phyloP scores from a whole-genome alignment of 2,888 invertebrate genomes.

The Lasioglossum lativentre region DNA sequence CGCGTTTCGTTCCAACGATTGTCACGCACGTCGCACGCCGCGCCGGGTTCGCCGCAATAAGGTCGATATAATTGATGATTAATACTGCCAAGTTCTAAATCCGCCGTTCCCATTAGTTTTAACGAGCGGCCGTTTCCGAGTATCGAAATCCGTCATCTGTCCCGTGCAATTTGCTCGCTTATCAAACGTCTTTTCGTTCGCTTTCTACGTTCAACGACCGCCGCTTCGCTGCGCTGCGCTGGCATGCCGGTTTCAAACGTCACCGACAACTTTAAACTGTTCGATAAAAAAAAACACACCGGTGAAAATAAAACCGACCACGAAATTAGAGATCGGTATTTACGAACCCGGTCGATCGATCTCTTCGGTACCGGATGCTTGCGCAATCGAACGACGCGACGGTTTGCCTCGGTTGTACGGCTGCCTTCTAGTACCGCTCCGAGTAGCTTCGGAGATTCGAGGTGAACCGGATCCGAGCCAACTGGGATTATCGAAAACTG shows the following conservation, averaged over 20 bases:
- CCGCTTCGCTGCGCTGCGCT: neutral
- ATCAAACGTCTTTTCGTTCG: constrained; percentile 55
- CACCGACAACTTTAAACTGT: neutral
- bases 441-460: constrained; percentile 35
- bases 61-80: constrained; percentile 70
- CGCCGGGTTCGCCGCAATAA: constrained; percentile 52
- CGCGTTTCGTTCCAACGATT: constrained; percentile 66
- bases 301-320: neutral
- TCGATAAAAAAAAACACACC: neutral
- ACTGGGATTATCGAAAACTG: constrained; percentile 58
- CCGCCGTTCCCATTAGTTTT: constrained; percentile 62
- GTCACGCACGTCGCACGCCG: constrained; percentile 65
- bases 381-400: constrained; percentile 27
- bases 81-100: constrained; percentile 70
- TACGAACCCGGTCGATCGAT: constrained; percentile 27
- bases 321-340: neutral
- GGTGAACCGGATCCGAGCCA: constrained; percentile 47
- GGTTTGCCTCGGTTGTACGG: neutral
- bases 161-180: constrained; percentile 56
- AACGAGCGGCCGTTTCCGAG: constrained; percentile 63
- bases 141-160: constrained; percentile 59
- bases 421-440: neutral
- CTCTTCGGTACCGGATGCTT: constrained; percentile 13
- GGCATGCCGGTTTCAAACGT: constrained; percentile 9
- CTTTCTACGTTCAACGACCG: constrained; percentile 41